Conservation (phyloP, 2,113 vertebrate species). For the Ciconia stormi region DNA sequence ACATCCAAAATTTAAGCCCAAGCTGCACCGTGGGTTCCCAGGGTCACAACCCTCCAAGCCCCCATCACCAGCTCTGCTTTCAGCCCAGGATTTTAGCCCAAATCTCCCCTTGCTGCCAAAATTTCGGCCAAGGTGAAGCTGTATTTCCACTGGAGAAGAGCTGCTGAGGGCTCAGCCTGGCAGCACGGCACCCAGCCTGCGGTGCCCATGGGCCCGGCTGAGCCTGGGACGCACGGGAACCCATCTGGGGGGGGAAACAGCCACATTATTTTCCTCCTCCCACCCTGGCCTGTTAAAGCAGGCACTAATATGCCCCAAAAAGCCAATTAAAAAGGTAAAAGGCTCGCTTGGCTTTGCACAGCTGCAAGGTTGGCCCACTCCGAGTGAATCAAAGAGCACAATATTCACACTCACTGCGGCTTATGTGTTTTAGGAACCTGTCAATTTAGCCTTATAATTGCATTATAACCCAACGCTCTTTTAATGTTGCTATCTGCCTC, state of each 20-base stretch:
- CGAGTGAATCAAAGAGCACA: accelerated
- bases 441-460: neutral
- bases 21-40: neutral
- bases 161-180: neutral
- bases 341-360: neutral
- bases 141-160: neutral
- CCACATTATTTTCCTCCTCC: neutral
- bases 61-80: neutral
- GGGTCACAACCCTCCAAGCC: neutral
- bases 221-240: accelerated
- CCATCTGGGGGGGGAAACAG: neutral
- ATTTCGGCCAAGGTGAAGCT: neutral
- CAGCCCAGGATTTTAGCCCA: neutral
- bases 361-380: neutral
- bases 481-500: neutral
- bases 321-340: neutral
- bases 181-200: neutral
- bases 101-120: neutral
- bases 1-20: neutral
- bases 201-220: accelerated
- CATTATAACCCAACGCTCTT: neutral
- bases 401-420: neutral
- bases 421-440: neutral
- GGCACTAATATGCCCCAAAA: neutral
- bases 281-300: neutral